phyloP scores from a whole-genome alignment of 2,797 vertebrate species.

The Rhinella marina region DNA sequence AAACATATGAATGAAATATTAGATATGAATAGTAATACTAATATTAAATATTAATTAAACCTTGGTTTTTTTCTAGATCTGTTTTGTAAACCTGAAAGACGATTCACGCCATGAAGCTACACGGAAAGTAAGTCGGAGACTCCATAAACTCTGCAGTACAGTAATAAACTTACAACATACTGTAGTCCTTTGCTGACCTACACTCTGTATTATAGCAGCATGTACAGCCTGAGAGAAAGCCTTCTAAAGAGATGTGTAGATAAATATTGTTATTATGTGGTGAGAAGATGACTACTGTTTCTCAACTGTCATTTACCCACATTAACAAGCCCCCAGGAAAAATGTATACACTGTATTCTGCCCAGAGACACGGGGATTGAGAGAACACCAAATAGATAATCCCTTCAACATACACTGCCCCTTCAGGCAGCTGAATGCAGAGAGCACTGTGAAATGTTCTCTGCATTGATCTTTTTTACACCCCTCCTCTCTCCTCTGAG shows the following conservation, averaged over 20 bases:
- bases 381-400: too few species aligned
- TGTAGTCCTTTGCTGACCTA: neutral
- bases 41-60: neutral
- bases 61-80: conserved; percentile 78
- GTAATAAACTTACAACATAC: neutral
- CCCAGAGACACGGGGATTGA: too few species aligned
- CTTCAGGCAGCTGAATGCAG: too few species aligned
- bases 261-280: neutral
- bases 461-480: too few species aligned
- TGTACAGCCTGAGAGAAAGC: neutral
- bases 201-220: neutral
- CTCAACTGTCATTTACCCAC: neutral
- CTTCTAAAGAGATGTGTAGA: neutral
- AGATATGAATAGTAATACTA: too few species aligned
- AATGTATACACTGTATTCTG: neutral
- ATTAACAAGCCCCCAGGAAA: neutral
- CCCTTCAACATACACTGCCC: too few species aligned
- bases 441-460: too few species aligned
- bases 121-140: conserved; percentile 80
- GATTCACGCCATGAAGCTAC: conserved; percentile 78
- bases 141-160: neutral
- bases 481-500: too few species aligned
- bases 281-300: neutral
- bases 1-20: too few species aligned
- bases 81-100: conserved; percentile 87